Conservation (phyloP, 2,888 invertebrate genomes). For the Agrochola litura region DNA sequence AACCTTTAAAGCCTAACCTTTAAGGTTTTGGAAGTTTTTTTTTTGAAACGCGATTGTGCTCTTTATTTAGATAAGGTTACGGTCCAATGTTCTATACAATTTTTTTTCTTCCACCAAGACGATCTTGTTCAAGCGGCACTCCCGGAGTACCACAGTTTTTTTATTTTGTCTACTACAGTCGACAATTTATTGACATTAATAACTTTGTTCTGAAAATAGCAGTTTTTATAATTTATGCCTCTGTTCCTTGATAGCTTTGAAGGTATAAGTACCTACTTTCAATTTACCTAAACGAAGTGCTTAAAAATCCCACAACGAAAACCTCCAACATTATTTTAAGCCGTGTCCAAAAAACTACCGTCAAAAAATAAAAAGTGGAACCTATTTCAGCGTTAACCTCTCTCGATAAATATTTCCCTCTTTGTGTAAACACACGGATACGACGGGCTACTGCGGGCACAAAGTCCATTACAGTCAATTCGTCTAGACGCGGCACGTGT, state of each 20-base stretch:
- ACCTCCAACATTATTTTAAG: slow-evolving; percentile 9
- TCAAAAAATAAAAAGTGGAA: slow-evolving; percentile 58
- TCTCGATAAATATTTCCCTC: slow-evolving; percentile 74
- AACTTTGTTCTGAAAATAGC: neutral
- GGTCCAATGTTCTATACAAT: too few relatives aligned
- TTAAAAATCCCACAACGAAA: neutral
- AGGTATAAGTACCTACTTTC: neutral
- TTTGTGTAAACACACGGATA: slow-evolving; percentile 74
- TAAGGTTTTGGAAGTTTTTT: too few relatives aligned
- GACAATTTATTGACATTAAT: neutral
- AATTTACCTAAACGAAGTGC: neutral
- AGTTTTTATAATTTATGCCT: neutral
- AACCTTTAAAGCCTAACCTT: too few relatives aligned
- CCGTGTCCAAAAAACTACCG: slow-evolving; percentile 31
- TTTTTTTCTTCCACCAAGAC: too few relatives aligned
- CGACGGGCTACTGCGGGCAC: slow-evolving; percentile 74
- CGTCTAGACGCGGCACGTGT: slow-evolving; percentile 86
- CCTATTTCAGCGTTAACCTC: slow-evolving; percentile 65
- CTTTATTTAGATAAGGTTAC: too few relatives aligned
- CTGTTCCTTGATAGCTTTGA: neutral
- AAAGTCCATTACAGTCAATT: slow-evolving; percentile 88
- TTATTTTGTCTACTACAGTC: neutral
- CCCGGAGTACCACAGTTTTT: too few relatives aligned
- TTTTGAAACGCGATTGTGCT: too few relatives aligned
- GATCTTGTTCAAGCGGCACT: too few relatives aligned